Evolutionary conservation across 92 coral and sea anemone genomes (phyloP), one percentile per base, ranked within the genome.

Genomic region (Porites lobata): DNA sequence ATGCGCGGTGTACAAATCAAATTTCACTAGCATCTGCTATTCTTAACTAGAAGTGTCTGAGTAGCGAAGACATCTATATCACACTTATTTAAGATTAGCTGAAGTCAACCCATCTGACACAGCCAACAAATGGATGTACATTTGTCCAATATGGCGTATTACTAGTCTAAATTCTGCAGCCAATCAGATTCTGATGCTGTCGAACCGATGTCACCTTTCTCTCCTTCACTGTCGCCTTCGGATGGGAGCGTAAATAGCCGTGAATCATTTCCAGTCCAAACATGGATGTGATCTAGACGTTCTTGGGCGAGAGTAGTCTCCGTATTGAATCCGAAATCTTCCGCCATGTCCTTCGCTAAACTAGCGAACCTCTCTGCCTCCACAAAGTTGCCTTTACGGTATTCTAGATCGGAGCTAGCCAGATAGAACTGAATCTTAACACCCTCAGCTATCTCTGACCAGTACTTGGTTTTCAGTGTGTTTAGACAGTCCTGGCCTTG

Each of bases 401-500:
- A 94, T 75, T 88, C 82, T 61, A 85, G 76, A 86, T 94, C 96
- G 19, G 96, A 75, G 7, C 78, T 86, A 12, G 92, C 96, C 24
- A 84, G 69, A 20, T 74, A 74, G 21, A 74, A 73, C 80, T 84
- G 91, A 19, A 84, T 43, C 19, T 32, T 72, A 9, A 78, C 74
- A 26, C 85, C 81, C 52, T 69, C 81, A 15, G 78, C 17, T 17
- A 87, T 68, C 24, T 91, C 79, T 17, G 74, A 47, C 90, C 93
- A 87, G 82, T 75, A 90, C 9, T 75, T 75, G 67, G 50, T 79
- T 59, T 56, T 71, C 51, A 93, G 20, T 3, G 81, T 73, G 19
- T 72, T 71, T 32, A 93, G 75, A 61, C 92, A 65, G 1, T 66
- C 87, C 78, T 83, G 61, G 9, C 89, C 93, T 75, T 77, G 89